Percentiles rank a stretch among this genome's conserved stretches.
These are phyloP conservation scores for Trissoscelio sp. DNA, from an alignment of 2,888 invertebrate genomes.

Conservation along the genomic window DNA sequence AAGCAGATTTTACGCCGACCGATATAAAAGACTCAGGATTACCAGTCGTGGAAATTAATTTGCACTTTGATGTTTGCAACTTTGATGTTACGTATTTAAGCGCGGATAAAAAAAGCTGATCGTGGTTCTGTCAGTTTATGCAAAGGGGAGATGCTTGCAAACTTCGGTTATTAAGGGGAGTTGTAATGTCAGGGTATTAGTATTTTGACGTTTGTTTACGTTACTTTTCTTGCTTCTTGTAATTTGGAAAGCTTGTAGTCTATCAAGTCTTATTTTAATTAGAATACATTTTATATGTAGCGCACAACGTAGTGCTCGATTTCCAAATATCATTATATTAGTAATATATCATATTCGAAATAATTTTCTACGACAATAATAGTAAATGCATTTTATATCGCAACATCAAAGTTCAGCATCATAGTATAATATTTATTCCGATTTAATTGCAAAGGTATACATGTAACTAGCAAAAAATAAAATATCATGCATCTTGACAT, in stretches of 20 bases:
- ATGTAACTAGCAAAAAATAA: not conserved
- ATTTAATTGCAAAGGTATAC: not conserved
- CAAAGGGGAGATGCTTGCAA: not conserved
- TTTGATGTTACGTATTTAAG: conserved; percentile 36
- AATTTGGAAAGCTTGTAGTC: too few relatives aligned
- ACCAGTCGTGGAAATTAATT: conserved; percentile 49
- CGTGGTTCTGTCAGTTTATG: not conserved
- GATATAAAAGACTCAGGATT: conserved; percentile 19
- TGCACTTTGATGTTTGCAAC: conserved; percentile 26
- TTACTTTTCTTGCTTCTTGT: too few relatives aligned
- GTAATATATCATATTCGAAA: too few relatives aligned
- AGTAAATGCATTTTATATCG: too few relatives aligned
- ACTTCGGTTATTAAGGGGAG: conserved; percentile 3
- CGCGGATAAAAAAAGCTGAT: not conserved
- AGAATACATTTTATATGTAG: too few relatives aligned
- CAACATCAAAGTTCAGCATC: too few relatives aligned
- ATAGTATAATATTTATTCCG: too few relatives aligned
- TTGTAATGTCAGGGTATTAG: conserved; percentile 13
- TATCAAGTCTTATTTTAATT: too few relatives aligned
- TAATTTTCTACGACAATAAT: too few relatives aligned
- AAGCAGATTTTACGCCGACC: conserved; percentile 48
- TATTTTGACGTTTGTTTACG: not conserved
- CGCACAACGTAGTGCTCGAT: too few relatives aligned
- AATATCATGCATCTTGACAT: conserved; percentile 20
- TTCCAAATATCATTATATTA: too few relatives aligned